Evolutionary conservation across 2,888 invertebrate genomes (phyloP).

Genomic region (Tenthredo mesomela): DNA sequence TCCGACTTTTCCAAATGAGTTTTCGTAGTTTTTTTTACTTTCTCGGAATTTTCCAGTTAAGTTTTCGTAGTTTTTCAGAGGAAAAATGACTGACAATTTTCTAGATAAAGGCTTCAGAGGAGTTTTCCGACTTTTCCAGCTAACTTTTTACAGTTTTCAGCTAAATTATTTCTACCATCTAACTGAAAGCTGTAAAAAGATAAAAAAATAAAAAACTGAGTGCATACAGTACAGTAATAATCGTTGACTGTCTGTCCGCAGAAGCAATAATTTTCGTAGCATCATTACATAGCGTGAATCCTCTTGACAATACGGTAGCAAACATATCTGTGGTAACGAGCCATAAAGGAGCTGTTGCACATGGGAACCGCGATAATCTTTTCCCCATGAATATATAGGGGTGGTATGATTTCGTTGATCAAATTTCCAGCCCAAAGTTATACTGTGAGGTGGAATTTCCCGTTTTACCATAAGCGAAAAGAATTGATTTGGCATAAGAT

Average conservation of each 20-base stretch:
- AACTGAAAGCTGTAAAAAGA: neutral
- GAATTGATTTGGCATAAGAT: conserved; percentile 28
- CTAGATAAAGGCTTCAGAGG: neutral
- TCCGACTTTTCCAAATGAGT: neutral
- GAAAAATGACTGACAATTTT: neutral
- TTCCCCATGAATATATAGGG: conserved; percentile 12
- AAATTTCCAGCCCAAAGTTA: neutral
- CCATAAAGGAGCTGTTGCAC: conserved; percentile 74
- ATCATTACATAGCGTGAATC: conserved; percentile 68
- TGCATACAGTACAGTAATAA: neutral
- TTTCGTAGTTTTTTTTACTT: neutral
- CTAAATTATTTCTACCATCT: neutral
- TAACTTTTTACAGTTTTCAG: neutral
- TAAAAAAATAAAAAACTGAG: neutral
- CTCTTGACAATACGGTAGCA: conserved; percentile 70
- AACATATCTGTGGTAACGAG: conserved; percentile 74
- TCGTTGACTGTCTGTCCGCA: neutral
- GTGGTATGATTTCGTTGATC: neutral
- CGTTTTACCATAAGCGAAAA: neutral
- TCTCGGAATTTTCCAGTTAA: neutral
- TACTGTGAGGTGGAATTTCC: neutral
- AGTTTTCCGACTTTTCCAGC: neutral
- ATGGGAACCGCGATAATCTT: conserved; percentile 75
- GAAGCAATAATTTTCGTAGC: neutral
- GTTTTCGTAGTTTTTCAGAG: neutral